Evolutionary conservation across 2,888 invertebrate genomes (phyloP), one percentile per base, ranked within the genome.

Genomic region (Sesia apiformis): DNA sequence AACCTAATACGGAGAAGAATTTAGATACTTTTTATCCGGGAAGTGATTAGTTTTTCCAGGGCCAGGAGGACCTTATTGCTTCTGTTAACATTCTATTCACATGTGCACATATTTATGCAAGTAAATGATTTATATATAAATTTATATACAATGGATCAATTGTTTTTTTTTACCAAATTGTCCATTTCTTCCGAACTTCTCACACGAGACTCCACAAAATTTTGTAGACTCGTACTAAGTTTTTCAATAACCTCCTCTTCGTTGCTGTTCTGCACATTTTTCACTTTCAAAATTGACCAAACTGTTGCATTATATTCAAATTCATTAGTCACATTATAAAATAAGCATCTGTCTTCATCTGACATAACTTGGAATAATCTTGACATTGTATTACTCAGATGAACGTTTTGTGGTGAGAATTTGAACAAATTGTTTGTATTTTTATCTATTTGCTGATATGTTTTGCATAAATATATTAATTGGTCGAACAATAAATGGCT

Each of bases 381-480:
- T 5, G 60, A 60, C 38, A 88, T 67, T 0, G 74, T 74, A 39
- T 67, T 58, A 3, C 62, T 60, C 6, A 90, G 54, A 46, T 84
- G 71, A 0, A 73, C 56, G 60, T 67, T 62, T 67, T 85, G 88
- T 0, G 83, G 84, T 0, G 81, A 82, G 38, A 65, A 53, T 0
- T 41, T 3, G 52, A 86, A 83, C 50, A 64, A 23, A 23, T 23
- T 23, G 23, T 23, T 23, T 23, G 23, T 23, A 23, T 23, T 23
- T 23, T 23, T 23, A 23, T 23, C 23, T 23, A 23, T 23, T 23
- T 23, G 23, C 23, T 23, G 23, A 23, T 23, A 23, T 23, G 23
- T 23, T 23, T 23, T 23, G 23, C 23, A 23, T 23, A 23, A 23
- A 23, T 23, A 1, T 23, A 23, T 23, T 23, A 23, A 23, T 23